Evolutionary conservation across 2,113 vertebrate genomes (phyloP).

Genomic region (Mustela nigripes): DNA sequence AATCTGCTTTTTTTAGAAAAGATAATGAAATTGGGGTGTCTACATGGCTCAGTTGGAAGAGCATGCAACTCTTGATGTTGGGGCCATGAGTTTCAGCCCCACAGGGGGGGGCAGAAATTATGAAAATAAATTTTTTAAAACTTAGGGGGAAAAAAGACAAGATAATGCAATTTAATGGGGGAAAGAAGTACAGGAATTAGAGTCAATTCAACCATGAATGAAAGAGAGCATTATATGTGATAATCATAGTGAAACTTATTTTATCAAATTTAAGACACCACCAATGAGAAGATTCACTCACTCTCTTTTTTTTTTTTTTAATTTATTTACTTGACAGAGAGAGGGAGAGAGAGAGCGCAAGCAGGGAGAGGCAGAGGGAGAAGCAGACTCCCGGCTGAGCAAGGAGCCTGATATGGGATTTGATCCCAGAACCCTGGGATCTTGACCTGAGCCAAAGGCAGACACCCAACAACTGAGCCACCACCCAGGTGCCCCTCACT

Average conservation of each 20-base stretch:
- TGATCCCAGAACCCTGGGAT: too few species aligned
- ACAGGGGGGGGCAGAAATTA: background rate
- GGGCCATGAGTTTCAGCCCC: background rate
- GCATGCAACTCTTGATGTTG: background rate
- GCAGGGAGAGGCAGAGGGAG: too few species aligned
- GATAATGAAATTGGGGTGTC: background rate
- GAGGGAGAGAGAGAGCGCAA: too few species aligned
- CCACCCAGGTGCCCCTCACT: background rate
- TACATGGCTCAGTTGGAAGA: background rate
- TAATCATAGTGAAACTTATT: background rate
- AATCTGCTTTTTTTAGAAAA: conserved; percentile 9
- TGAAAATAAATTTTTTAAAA: background rate
- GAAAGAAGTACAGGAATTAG: background rate
- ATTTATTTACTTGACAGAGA: too few species aligned
- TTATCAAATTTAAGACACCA: background rate
- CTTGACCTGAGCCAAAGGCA: too few species aligned
- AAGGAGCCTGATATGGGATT: too few species aligned
- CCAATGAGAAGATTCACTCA: background rate
- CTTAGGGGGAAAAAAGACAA: background rate
- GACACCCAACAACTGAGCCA: too few species aligned
- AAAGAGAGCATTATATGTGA: background rate
- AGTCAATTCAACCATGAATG: background rate
- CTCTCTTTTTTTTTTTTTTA: background rate
- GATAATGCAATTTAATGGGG: background rate
- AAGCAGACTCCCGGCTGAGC: too few species aligned